These are phyloP conservation scores for Oegoconia quadripuncta DNA, from an alignment of 2,888 invertebrate genomes.

Conservation along the genomic window DNA sequence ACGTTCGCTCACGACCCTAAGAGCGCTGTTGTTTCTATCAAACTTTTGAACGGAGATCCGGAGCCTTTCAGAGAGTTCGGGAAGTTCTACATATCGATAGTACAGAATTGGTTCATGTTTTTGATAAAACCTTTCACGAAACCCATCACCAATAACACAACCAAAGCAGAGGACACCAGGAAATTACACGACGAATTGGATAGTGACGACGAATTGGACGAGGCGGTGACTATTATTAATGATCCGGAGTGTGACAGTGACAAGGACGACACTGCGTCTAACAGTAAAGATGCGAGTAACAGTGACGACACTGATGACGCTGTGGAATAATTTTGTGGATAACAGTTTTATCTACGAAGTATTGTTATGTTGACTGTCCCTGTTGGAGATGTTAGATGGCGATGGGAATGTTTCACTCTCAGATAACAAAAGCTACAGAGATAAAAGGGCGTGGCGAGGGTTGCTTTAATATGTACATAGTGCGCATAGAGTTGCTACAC, in stretches of 20 bases:
- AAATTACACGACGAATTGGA: no score
- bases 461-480: no score
- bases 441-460: no score
- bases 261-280: slow-evolving; percentile 12
- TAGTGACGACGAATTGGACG: neutral
- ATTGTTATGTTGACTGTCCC: no score
- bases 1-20: slow-evolving; percentile 31
- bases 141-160: slow-evolving; percentile 24
- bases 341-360: no score
- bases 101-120: slow-evolving; percentile 40
- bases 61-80: slow-evolving; percentile 44
- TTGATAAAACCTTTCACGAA: slow-evolving; percentile 32
- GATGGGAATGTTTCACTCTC: no score
- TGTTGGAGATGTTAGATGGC: no score
- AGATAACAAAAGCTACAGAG: no score
- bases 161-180: no score
- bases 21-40: slow-evolving; percentile 27
- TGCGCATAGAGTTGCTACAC: no score
- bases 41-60: slow-evolving; percentile 32
- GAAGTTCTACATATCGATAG: slow-evolving; percentile 37
- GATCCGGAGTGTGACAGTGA: slow-evolving; percentile 3
- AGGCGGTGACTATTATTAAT: neutral
- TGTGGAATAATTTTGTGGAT: no score
- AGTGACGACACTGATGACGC: no score
- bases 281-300: neutral